phyloP scores from a whole-genome alignment of 2,113 vertebrate genomes.

The Scomber scombrus region DNA sequence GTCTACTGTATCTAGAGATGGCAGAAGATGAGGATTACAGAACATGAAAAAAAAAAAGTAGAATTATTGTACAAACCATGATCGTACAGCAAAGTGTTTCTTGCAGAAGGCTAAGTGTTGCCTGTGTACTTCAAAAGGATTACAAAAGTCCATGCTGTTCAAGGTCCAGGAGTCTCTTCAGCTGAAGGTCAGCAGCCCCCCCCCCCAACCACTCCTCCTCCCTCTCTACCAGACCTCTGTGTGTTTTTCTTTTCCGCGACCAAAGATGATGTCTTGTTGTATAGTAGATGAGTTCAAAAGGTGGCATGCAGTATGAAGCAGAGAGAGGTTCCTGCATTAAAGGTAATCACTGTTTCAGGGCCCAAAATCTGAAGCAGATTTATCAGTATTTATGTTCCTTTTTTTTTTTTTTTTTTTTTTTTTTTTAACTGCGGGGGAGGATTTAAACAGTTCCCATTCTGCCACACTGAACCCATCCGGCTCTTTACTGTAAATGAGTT shows the following conservation, averaged over 20 bases:
- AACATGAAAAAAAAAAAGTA: no score
- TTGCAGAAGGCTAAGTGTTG: slow-evolving; percentile 29
- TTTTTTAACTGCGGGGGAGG: slow-evolving; percentile 35
- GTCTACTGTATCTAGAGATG: no score
- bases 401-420: slow-evolving; percentile 34
- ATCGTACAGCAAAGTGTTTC: not conserved
- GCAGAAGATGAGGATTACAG: no score
- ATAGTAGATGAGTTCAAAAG: slow-evolving; percentile 65
- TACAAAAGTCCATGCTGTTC: slow-evolving; percentile 43
- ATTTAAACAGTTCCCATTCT: slow-evolving; percentile 68
- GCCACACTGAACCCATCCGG: slow-evolving; percentile 12
- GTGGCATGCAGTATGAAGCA: slow-evolving; percentile 48
- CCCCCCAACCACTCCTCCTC: not conserved
- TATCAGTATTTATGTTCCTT: slow-evolving; percentile 70
- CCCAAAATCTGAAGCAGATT: slow-evolving; percentile 77
- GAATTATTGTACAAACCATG: slow-evolving; percentile 15
- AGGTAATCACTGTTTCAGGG: slow-evolving; percentile 66
- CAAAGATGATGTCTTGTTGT: slow-evolving; percentile 48
- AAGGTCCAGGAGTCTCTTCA: slow-evolving; percentile 30
- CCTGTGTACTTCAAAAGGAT: slow-evolving; percentile 50
- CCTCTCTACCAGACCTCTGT: slow-evolving; percentile 29
- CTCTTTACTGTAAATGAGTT: slow-evolving; percentile 89
- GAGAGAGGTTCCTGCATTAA: slow-evolving; percentile 59
- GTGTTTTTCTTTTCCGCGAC: slow-evolving; percentile 59
- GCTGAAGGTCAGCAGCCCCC: slow-evolving; percentile 30